These are phyloP conservation scores for cattle (Bos taurus) DNA, from an alignment of 2,113 vertebrate species.

Conservation along the genomic window ARS-UCD2.0 NC_037333.1:23761501-23762000, in stretches of 20 bases:
- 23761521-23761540: not conserved
- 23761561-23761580: not conserved
- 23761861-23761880: not conserved
- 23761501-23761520: not conserved
- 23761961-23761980: not conserved
- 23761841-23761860: not conserved
- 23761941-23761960: not conserved
- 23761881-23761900: not conserved
- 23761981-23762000: not conserved
- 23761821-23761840: not conserved
- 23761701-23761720: not conserved
- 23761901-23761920: not conserved
- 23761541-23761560: not conserved
- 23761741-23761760: not conserved
- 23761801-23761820: not conserved
- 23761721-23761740: not conserved
- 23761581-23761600: not conserved
- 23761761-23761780: not conserved
- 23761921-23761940: not conserved
- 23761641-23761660: not conserved
- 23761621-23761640: not conserved
- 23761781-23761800: not conserved
- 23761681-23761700: not conserved
- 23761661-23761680: not conserved
- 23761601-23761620: rapidly evolving